Percentiles rank a stretch among this genome's conserved stretches.
These are phyloP conservation scores for Nesometra sesokonis DNA, from an alignment of 35 echinoderm and acorn worm genomes.

Conservation along the genomic window DNA sequence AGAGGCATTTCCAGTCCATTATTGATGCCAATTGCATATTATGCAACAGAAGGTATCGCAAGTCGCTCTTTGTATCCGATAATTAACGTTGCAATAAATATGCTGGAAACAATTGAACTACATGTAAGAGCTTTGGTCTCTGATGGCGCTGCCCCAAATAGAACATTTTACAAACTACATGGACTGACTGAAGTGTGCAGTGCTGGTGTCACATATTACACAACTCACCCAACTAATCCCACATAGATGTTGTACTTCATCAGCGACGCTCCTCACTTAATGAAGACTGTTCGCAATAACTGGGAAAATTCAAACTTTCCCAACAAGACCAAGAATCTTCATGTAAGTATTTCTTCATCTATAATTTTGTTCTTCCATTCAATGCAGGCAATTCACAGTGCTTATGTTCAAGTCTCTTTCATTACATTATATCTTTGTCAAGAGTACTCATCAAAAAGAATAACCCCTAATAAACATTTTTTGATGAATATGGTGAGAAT, in stretches of 20 bases:
- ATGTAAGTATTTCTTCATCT: constrained; percentile 9
- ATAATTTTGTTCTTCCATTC: not conserved
- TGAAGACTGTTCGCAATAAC: not conserved
- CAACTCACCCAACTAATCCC: not conserved
- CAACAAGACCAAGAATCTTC: constrained; percentile 37
- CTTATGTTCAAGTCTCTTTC: no score
- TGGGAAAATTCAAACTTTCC: constrained; percentile 34
- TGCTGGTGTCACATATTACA: not conserved
- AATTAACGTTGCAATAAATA: not conserved
- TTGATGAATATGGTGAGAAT: no score
- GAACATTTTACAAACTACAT: constrained; percentile 3
- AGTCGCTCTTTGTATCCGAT: constrained; percentile 18
- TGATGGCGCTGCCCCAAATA: constrained; percentile 28
- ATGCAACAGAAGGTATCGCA: constrained; percentile 11
- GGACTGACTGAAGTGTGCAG: not conserved
- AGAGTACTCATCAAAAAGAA: no score
- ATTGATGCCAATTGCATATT: constrained; percentile 15
- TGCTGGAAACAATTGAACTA: constrained; percentile 15
- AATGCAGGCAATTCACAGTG: no score
- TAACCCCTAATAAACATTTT: no score
- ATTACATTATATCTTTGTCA: no score
- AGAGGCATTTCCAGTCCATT: constrained; percentile 21
- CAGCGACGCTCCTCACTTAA: not conserved
- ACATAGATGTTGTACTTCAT: not conserved
- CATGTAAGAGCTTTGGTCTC: constrained; percentile 8